Evolutionary conservation across 2,888 invertebrate species (phyloP).

Genomic region (Epirrita christyi): DNA sequence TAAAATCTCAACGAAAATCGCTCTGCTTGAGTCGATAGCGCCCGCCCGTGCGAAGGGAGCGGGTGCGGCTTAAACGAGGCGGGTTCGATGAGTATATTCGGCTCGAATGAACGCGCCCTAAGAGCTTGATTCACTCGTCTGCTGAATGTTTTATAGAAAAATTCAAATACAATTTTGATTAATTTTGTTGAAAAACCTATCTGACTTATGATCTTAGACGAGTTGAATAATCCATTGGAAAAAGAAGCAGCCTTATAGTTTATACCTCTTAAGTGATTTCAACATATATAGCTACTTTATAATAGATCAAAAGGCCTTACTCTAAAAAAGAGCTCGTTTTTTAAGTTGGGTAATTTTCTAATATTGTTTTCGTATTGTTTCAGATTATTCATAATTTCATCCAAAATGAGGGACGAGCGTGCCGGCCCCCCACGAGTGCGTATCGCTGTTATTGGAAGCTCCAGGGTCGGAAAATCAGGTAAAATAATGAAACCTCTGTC

Average conservation of each 20-base stretch:
- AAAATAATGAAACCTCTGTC: slow-evolving; percentile 50
- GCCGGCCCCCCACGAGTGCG: slow-evolving; percentile 87
- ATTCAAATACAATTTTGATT: neutral
- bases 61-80: too few species aligned
- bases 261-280: too few species aligned
- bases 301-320: too few species aligned
- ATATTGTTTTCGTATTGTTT: slow-evolving; percentile 52
- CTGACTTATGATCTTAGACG: neutral
- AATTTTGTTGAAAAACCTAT: neutral
- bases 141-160: neutral
- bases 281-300: too few species aligned
- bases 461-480: slow-evolving; percentile 93
- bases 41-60: too few species aligned
- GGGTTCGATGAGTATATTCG: too few species aligned
- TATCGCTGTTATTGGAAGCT: slow-evolving; percentile 90
- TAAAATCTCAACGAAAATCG: too few species aligned
- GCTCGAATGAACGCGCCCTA: too few species aligned
- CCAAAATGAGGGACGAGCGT: slow-evolving; percentile 85
- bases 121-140: neutral
- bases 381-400: slow-evolving; percentile 52
- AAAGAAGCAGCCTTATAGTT: neutral
- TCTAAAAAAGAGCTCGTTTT: neutral
- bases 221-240: slow-evolving; percentile 8
- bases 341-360: neutral
- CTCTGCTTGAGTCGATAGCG: too few species aligned